Base-by-base conservation (phyloP, 2,797 vertebrate species). In the Chelmon rostratus region DNA sequence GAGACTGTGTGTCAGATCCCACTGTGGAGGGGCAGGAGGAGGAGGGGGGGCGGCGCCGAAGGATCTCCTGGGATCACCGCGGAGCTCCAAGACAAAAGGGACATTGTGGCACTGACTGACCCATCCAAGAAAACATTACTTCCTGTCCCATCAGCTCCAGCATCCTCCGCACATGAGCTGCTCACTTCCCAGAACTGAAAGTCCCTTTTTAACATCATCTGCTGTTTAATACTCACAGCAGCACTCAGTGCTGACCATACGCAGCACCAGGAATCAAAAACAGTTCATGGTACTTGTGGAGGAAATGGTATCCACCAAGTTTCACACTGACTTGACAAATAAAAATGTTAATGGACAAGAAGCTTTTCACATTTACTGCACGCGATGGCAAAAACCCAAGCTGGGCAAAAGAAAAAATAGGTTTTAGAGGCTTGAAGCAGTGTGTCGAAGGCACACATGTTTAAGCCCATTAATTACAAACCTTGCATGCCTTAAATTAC, bases 61-160 rank as follows among this genome's bases (percentile, higher is more conserved):
- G 79, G 80, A 87, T 91, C 89, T 85, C 84, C 83, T 79, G 87
- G 86, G 88, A 91, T 90, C 79, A 72, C 84, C 16, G 13, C 57
- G 8, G 49, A 88, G 74, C 84, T 90, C 65, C 13, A 3, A 88
- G 80, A 94, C 93, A 94, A 94, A 93, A 88, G 79, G 76, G 83
- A 90, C 88, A 88, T 90, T 94, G 94, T 93, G 87, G 84, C 89
- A 87, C 81, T 69, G 75, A 68, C 87, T 84, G 80, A 90, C 80
- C 83, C 76, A 79, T 90, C 88, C 86, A 86, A 88, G 87, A 90
- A 87, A 84, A 87, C 83, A 76, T 63, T 13, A 80, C 86, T 89
- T 93, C 92, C 92, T 91, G 90, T 89, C 90, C 90, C 89, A 84
- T 75, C 83, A 91, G 89, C 85, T 86, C 86, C 79, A 77, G 79